A percentile compares a stretch with the other conserved stretches of the same genome.
phyloP scores from a whole-genome alignment of 2,888 invertebrate species.

The Acanthococcus lagerstroemiae region DNA sequence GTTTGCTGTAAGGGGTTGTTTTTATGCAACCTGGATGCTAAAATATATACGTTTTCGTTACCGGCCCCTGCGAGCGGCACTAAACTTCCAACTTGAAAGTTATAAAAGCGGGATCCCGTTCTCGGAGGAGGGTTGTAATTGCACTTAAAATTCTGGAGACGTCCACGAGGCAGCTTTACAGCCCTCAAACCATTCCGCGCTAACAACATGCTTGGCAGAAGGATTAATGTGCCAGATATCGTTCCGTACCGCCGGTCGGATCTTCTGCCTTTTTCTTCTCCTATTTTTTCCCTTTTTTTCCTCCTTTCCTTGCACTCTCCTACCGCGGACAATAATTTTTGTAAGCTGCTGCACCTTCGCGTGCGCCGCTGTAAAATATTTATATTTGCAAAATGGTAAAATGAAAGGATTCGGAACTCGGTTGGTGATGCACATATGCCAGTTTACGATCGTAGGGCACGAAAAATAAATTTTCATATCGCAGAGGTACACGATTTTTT shows the following conservation, averaged over 20 bases:
- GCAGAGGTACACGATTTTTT: too few relatives aligned
- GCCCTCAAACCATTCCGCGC: conserved; percentile 6
- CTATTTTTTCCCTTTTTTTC: background rate
- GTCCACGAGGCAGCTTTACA: conserved; percentile 17
- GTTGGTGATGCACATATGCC: too few relatives aligned
- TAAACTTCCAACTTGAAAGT: conserved; percentile 12
- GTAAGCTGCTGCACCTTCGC: background rate
- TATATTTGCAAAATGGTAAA: too few relatives aligned
- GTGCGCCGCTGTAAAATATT: background rate
- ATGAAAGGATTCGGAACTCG: too few relatives aligned
- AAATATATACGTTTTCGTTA: background rate
- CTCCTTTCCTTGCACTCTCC: background rate
- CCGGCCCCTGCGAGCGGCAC: background rate
- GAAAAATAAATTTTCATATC: too few relatives aligned
- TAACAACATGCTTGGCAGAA: conserved; percentile 17
- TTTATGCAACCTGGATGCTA: conserved; percentile 10
- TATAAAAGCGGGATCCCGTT: background rate
- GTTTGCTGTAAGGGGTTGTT: conserved; percentile 1
- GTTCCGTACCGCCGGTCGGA: background rate
- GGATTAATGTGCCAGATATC: conserved; percentile 15
- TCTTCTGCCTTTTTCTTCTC: background rate
- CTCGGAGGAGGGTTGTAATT: conserved; percentile 12
- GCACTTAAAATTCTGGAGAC: conserved; percentile 19
- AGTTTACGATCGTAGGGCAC: too few relatives aligned
- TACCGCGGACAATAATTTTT: conserved; percentile 7